Evolutionary conservation across 2,888 invertebrate genomes (phyloP), one percentile per base, ranked within the genome.

Genomic region (Xanthostigma xanthostigma): DNA sequence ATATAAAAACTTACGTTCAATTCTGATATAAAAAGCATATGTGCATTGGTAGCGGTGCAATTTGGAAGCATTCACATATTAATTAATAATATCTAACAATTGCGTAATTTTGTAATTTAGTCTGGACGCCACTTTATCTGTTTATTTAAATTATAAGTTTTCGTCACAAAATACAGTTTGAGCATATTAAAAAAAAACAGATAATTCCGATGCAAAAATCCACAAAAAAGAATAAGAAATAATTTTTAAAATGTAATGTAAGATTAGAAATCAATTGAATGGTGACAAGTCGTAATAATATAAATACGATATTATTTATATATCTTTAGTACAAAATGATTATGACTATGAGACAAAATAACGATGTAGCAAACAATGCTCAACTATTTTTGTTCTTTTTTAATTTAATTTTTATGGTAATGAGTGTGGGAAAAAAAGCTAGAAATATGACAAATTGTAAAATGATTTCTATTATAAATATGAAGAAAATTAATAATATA

Each of bases 291-390:
- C 46, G 46, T 46, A 46, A 38, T 27, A 27, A 37, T 37, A 36
- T 40, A 37, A 35, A 34, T 46, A 46, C 46, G 46, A 46, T 46
- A 35, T 41, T 41, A 40, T 43, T 40, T 48, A 44, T 46, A 48
- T 48, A 48, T 48, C 48, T 48, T 48, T 48, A 48, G 48, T 48
- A 48, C 48, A 48, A 48, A 48, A 48, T 48, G 48, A 48, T 48
- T 43, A 48, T 48, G 43, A 48, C 42, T 27, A 37, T 14, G 13
- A 45, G 17, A 33, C 10, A 42, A 42, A 42, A 17, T 12, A 42
- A 42, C 12, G 42, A 17, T 39, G 12, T 12, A 42, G 42, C 33
- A 27, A 42, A 33, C 42, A 42, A 42, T 42, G 42, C 42, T 42
- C 42, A 42, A 42, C 42, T 42, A 27, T 42, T 42, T 42, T 10